phyloP scores from a whole-genome alignment of 2,888 invertebrate species.

The Lasius platythorax region DNA sequence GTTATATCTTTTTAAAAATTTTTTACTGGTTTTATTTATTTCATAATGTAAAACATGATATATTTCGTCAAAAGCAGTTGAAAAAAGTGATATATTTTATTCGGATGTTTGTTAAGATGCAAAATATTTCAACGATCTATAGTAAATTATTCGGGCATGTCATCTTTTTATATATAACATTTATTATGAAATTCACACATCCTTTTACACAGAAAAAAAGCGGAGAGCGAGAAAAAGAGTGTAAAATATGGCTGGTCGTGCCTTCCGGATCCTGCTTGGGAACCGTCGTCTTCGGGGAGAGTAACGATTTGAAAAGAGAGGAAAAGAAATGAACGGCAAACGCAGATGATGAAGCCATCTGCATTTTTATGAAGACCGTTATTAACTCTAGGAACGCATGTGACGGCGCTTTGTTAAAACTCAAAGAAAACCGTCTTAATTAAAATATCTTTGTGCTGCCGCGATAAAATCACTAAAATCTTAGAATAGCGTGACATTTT shows the following conservation, averaged over 20 bases:
- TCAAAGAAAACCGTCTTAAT: conserved; percentile 15
- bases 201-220: conserved; percentile 42
- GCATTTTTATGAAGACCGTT: conserved; percentile 30
- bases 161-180: neutral
- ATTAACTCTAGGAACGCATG: neutral
- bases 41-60: neutral
- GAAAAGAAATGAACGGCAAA: conserved; percentile 33
- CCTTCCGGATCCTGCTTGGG: conserved; percentile 59
- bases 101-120: neutral
- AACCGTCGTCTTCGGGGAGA: conserved; percentile 27
- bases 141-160: neutral
- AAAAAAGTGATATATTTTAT: neutral
- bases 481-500: neutral
- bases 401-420: neutral
- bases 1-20: neutral
- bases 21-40: neutral
- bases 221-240: conserved; percentile 1
- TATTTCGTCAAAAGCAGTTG: neutral
- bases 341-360: conserved; percentile 18
- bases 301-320: conserved; percentile 50
- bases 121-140: neutral
- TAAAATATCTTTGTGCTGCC: neutral
- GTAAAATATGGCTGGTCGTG: neutral
- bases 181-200: neutral
- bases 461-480: neutral